A percentile compares a stretch with the other conserved stretches of the same genome.
Conservation (phyloP, 2,113 vertebrate genomes). For the Tyto alba region DNA sequence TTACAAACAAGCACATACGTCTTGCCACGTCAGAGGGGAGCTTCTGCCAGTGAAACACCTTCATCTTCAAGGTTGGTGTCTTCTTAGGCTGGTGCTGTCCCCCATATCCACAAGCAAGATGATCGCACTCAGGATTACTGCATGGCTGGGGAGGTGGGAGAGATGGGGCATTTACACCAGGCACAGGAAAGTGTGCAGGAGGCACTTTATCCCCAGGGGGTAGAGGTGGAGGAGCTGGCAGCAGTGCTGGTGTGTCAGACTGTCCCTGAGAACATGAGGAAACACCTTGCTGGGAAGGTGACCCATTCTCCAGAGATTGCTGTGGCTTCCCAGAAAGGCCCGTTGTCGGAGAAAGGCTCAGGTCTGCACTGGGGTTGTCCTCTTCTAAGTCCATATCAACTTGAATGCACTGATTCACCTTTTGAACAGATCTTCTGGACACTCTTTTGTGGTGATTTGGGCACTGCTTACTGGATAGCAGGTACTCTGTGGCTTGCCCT, state of each 20-base stretch:
- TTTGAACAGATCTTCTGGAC: conserved; percentile 41
- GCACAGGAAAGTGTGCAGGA: background rate
- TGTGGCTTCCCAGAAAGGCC: background rate
- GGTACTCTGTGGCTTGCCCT: conserved; percentile 74
- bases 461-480: conserved; percentile 64
- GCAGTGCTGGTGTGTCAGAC: background rate
- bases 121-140: conserved; percentile 52
- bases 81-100: background rate
- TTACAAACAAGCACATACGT: conserved; percentile 69
- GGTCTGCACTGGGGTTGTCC: background rate
- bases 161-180: fast-evolving
- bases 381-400: conserved; percentile 43
- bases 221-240: background rate
- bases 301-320: background rate
- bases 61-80: conserved; percentile 83
- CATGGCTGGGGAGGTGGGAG: background rate
- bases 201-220: background rate
- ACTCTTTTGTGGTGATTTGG: background rate
- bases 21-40: conserved; percentile 74
- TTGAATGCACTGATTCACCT: conserved; percentile 77
- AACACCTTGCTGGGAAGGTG: background rate
- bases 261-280: background rate
- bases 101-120: conserved; percentile 35
- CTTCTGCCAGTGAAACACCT: conserved; percentile 95
- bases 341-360: background rate